phyloP scores from a whole-genome alignment of 2,113 vertebrate genomes.

The Dipodomys stephensi region DNA sequence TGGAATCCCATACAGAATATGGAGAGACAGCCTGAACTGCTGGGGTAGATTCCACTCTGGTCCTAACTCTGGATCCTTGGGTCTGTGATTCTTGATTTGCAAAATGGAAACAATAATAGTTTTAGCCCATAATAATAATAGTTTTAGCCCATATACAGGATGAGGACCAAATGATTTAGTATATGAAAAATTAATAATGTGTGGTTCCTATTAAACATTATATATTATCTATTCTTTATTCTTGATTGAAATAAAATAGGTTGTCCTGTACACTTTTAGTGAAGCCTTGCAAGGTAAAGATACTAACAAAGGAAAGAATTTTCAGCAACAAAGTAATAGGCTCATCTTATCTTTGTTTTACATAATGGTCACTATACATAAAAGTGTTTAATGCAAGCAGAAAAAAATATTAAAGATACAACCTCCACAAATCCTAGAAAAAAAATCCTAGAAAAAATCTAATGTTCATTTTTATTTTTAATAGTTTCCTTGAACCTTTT shows the following conservation, averaged over 20 bases:
- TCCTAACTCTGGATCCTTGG: not conserved
- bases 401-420: no score
- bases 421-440: not conserved
- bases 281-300: not conserved
- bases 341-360: constrained; percentile 49
- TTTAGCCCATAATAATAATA: not conserved
- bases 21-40: not conserved
- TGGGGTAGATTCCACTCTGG: not conserved
- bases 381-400: constrained; percentile 14
- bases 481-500: constrained; percentile 11
- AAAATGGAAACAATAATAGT: not conserved
- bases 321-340: not conserved
- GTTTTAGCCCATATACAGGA: not conserved
- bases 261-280: not conserved
- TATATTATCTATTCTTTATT: not conserved
- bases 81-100: not conserved
- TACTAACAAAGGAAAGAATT: not conserved
- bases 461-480: not conserved
- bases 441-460: not conserved
- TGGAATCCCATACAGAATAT: not conserved
- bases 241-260: not conserved
- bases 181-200: not conserved
- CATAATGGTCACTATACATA: not conserved
- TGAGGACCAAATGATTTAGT: constrained; percentile 20
- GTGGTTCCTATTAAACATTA: constrained; percentile 13